Evolutionary conservation across 1,140 invertebrate species (phyloP), one percentile per base, ranked within the genome.

Genomic region (Aleiodes sp.): DNA sequence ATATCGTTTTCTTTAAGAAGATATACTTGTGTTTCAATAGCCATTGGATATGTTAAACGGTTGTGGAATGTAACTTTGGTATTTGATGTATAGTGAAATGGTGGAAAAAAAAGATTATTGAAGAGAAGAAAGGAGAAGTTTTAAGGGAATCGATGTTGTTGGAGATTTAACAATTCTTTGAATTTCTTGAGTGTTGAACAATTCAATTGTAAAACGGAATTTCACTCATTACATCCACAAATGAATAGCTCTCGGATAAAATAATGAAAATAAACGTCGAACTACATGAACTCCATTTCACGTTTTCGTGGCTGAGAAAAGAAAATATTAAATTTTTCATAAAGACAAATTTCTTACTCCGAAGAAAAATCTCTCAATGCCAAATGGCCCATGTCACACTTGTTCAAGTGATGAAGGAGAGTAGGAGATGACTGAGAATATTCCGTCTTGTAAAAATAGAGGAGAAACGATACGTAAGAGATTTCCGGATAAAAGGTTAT

Each of bases 1-100:
- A 59, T 60, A 24, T 52, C 59, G 28, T 16, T 66, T 35, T 35
- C 28, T 57, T 66, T 4, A n/a, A 70, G 41, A 52, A 31, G 29
- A 24, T 41, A 43, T 57, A 61, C 60, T 62, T 33, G 28, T 69
- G 56, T 66, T n/a, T 59, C 31, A 60, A 69, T 72, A 68, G 70
- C 72, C 73, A 67, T 60, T 52, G 75, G 76, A 83, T 82, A 82
- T 81, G 80, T 81, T 81, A 80, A 83, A 80, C 78, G 73, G 71
- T 64, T 71, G 37, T 70, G 69, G 80, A 81, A 82, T 82, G 73
- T 74, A 72, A 64, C 68, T 73, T n/a, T 56, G 75, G 69, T 63
- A 70, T 80, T 81, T 75, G 73, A 71, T 75, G 75, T 76, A 83
- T 80, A 81, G 81, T 79, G 74, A 76, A 66, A 75, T 43, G 37